Base-by-base conservation (phyloP, 2,888 invertebrate genomes). In the Pimpla rufipes region DNA sequence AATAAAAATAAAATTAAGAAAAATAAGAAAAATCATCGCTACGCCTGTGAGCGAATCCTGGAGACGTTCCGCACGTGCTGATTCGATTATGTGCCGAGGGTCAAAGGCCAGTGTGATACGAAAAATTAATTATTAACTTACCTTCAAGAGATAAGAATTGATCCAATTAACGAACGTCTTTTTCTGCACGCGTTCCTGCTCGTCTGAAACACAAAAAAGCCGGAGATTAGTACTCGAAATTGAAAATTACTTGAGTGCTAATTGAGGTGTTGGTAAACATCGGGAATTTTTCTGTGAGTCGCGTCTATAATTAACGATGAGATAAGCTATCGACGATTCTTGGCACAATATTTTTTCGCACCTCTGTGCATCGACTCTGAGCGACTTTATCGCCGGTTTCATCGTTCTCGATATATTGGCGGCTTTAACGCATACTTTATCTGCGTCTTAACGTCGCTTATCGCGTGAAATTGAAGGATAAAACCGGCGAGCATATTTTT, bases 121-220 rank as follows among this genome's bases (percentile, higher is more conserved):
- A 23, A 75, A 64, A 29, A 29, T 3, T 29, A 5, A 21, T 37
- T 70, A 85, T 94, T 96, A n/a, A n/a, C n/a, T n/a, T 94, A 98
- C 98, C 97, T 98, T 98, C 91, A 96, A 97, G 92, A 99, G 95
- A 95, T 98, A 98, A 93, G 98, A 98, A 94, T 99, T 99, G 94
- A 99, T 99, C 99, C 99, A 99, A 94, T 99, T 99, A 90, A 98
- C 98, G 94, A 99, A 99, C 87, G 99, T 99, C 94, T 99, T 99
- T 96, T 99, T 99, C 94, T 99, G 99, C 88, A 99, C 99, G 94
- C 98, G 96, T 95, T 99, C 99, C 95, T 99, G 99, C 95, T 99
- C 99, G 96, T 99, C 99, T 99, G 97, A 83, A 97, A 97, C 92
- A 93, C 94, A 90, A 80, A 52, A 62, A 52, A 16, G 52, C 45